phyloP scores from a whole-genome alignment of 2,797 vertebrate genomes.

The Typhlichthys subterraneus region DNA sequence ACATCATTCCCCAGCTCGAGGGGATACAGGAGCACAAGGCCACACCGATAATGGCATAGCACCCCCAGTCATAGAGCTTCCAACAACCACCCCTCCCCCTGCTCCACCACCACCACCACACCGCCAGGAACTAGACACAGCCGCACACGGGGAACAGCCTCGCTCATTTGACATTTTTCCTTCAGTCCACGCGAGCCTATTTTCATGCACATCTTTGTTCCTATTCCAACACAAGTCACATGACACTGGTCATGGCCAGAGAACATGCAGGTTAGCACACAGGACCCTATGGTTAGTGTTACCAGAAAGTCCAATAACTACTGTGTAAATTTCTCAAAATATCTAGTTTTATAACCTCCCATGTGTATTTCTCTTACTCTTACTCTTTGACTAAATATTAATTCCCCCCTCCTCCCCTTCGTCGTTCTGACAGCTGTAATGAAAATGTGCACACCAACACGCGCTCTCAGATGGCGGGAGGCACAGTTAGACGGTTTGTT shows the following conservation, averaged over 20 bases:
- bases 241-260: slow-evolving; percentile 15
- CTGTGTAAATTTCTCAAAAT: slow-evolving; percentile 22
- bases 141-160: slow-evolving; percentile 24
- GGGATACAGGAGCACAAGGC: slow-evolving; percentile 31
- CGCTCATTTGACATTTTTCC: slow-evolving; percentile 18
- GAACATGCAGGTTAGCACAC: slow-evolving; percentile 3
- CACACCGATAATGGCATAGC: slow-evolving; percentile 46
- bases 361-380: slow-evolving; percentile 29
- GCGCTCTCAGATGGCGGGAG: neutral
- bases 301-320: slow-evolving; percentile 27
- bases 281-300: slow-evolving; percentile 3
- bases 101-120: neutral
- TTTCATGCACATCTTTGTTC: slow-evolving; percentile 39
- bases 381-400: slow-evolving; percentile 29
- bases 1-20: slow-evolving; percentile 46
- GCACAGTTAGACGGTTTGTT: slow-evolving; percentile 53
- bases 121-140: slow-evolving; percentile 12
- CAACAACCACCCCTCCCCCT: slow-evolving; percentile 6
- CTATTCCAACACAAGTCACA: slow-evolving; percentile 28
- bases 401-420: neutral
- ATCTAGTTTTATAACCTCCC: slow-evolving; percentile 20
- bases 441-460: slow-evolving; percentile 3
- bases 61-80: slow-evolving; percentile 22
- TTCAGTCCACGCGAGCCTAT: slow-evolving; percentile 15
- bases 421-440: slow-evolving; percentile 21